Evolutionary conservation across 2,113 vertebrate species (phyloP).

Genomic region (Megalops atlanticus): DNA sequence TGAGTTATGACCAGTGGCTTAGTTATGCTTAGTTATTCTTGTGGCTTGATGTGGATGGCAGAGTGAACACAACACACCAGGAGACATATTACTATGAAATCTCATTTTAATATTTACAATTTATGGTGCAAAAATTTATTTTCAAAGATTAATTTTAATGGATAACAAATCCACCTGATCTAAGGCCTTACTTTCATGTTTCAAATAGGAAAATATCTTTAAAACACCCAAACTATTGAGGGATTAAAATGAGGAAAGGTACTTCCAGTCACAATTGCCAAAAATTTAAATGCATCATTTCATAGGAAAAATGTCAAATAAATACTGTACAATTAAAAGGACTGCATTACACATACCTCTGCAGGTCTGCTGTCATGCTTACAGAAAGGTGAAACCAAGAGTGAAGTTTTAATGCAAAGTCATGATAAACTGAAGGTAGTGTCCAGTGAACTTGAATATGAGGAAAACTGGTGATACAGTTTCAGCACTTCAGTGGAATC

Average conservation of each 20-base stretch:
- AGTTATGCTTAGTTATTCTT: too few relatives aligned
- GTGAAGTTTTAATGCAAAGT: too few relatives aligned
- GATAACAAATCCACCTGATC: conserved; percentile 62
- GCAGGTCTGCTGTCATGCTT: conserved; percentile 53
- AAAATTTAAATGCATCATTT: conserved; percentile 52
- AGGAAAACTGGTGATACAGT: conserved; percentile 28
- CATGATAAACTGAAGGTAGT: conserved; percentile 49
- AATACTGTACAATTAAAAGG: conserved; percentile 54
- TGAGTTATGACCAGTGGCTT: too few relatives aligned
- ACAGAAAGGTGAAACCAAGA: conserved; percentile 50
- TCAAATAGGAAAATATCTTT: conserved; percentile 41
- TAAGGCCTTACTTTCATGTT: conserved; percentile 55
- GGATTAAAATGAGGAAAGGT: conserved; percentile 39
- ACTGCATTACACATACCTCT: conserved; percentile 61
- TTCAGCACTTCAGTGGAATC: conserved; percentile 21
- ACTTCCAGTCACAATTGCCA: conserved; percentile 46
- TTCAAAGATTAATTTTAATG: conserved; percentile 33
- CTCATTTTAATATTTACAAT: conserved; percentile 73
- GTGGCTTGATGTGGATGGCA: too few relatives aligned
- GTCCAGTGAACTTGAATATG: conserved; percentile 31
- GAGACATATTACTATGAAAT: conserved; percentile 37
- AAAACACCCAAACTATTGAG: conserved; percentile 22
- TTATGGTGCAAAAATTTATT: conserved; percentile 55
- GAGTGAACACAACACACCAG: conserved; percentile 39
- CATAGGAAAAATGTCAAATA: conserved; percentile 49